phyloP scores from a whole-genome alignment of 2,888 invertebrate genomes.

The Andrena hattorfiana region DNA sequence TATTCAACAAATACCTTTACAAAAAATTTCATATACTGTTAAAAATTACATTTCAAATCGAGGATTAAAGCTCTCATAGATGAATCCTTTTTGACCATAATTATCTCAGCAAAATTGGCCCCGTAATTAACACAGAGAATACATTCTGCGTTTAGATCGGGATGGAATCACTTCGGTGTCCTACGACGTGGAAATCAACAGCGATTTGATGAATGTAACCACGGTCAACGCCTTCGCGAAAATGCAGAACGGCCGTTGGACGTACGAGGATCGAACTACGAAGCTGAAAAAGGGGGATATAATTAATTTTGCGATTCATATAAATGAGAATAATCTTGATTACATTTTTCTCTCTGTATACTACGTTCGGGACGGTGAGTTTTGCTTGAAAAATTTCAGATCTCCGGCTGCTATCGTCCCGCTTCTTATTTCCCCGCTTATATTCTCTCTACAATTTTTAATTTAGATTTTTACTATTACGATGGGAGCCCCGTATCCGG shows the following conservation, averaged over 20 bases:
- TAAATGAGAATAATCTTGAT: no score
- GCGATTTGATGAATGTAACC: conserved; percentile 90
- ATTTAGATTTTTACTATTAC: conserved; percentile 70
- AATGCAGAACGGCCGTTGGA: conserved; percentile 88
- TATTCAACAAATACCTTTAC: no score
- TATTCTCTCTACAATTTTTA: conserved; percentile 1
- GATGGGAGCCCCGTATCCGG: conserved; percentile 45
- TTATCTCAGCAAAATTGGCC: no score
- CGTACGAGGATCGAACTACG: conserved; percentile 88
- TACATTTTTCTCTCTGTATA: no score
- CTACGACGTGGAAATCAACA: conserved; percentile 91
- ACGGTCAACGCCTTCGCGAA: conserved; percentile 88
- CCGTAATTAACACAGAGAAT: not conserved
- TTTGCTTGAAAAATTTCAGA: not conserved
- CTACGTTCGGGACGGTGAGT: no score
- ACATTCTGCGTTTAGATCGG: conserved; percentile 83
- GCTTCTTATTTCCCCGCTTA: not conserved
- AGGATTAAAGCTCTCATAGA: no score
- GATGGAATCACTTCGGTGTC: conserved; percentile 91
- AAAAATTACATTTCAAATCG: no score
- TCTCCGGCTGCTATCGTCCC: no score
- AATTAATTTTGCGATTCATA: no score
- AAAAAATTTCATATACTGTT: no score
- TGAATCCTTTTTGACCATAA: no score
- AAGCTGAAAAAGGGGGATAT: conserved; percentile 88